Evolutionary conservation across 1,140 invertebrate species (phyloP).

Genomic region (Bombus confusus): DNA sequence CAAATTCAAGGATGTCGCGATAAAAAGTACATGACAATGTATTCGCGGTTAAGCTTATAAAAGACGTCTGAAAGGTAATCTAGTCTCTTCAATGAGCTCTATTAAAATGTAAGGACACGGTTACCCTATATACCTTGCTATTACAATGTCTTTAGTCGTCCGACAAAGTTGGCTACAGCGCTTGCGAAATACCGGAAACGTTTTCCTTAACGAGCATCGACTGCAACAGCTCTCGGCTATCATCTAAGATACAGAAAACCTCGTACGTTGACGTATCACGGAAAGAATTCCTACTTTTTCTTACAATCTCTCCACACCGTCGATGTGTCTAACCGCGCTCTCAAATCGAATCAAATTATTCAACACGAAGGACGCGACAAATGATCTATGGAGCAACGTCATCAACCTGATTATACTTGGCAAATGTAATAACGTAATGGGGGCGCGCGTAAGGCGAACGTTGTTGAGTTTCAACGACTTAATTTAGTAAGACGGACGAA

Average conservation of each 20-base stretch:
- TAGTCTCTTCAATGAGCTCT: background rate
- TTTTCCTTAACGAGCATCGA: conserved; percentile 9
- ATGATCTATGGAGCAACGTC: background rate
- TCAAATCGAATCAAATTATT: background rate
- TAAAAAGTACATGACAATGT: too few species aligned
- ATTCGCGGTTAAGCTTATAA: background rate
- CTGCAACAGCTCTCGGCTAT: background rate
- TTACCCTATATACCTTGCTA: background rate
- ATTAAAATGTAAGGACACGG: background rate
- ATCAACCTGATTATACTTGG: conserved; percentile 5
- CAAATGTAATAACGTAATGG: conserved; percentile 9
- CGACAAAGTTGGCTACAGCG: background rate
- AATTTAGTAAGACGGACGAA: background rate
- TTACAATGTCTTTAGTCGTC: background rate
- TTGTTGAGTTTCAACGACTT: conserved; percentile 2
- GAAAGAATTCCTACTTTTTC: background rate
- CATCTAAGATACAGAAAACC: background rate
- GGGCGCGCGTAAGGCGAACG: background rate
- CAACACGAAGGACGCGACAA: background rate
- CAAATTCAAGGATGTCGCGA: too few species aligned
- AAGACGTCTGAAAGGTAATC: background rate
- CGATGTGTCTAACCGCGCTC: background rate
- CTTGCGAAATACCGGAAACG: conserved; percentile 15
- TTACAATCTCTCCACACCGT: background rate
- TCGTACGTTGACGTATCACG: too few species aligned